Evolutionary conservation across 2,113 vertebrate species (phyloP).

Genomic region (Aplodontia rufa): DNA sequence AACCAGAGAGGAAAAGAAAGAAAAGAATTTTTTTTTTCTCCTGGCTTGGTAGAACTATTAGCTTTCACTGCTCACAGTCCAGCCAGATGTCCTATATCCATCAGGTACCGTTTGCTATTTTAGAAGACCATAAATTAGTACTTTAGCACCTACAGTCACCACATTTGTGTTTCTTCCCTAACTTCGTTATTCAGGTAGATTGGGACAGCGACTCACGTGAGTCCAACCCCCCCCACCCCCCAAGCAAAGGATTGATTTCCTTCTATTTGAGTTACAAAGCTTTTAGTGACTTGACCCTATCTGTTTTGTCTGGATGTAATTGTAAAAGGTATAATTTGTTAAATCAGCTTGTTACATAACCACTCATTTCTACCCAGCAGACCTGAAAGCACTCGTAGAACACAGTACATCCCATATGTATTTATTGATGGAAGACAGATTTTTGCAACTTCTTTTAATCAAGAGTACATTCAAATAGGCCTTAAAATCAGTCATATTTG

Average conservation of each 20-base stretch:
- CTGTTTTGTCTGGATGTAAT: constrained; percentile 48
- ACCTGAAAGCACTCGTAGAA: not conserved
- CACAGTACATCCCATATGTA: not conserved
- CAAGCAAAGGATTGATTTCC: constrained; percentile 12
- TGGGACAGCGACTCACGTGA: constrained; percentile 20
- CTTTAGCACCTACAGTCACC: not conserved
- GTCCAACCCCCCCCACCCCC: fast-evolving
- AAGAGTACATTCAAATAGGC: not conserved
- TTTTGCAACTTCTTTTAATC: constrained; percentile 38
- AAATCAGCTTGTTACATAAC: constrained; percentile 63
- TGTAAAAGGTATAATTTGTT: constrained; percentile 53
- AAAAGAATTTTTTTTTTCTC: too few relatives aligned
- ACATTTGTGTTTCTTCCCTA: constrained; percentile 20
- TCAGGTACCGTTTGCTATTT: constrained; percentile 3
- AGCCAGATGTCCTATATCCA: not conserved
- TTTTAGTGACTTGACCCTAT: constrained; percentile 36
- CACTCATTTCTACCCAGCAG: constrained; percentile 9
- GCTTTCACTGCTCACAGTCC: not conserved
- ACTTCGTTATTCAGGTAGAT: not conserved
- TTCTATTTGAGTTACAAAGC: constrained; percentile 31
- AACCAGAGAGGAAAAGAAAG: not conserved
- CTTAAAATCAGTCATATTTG: not conserved
- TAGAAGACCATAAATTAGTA: not conserved
- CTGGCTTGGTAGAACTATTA: not conserved
- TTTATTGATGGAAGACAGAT: not conserved